Evolutionary conservation across 2,888 invertebrate genomes (phyloP).

Genomic region (Lycocerus yunnanus): DNA sequence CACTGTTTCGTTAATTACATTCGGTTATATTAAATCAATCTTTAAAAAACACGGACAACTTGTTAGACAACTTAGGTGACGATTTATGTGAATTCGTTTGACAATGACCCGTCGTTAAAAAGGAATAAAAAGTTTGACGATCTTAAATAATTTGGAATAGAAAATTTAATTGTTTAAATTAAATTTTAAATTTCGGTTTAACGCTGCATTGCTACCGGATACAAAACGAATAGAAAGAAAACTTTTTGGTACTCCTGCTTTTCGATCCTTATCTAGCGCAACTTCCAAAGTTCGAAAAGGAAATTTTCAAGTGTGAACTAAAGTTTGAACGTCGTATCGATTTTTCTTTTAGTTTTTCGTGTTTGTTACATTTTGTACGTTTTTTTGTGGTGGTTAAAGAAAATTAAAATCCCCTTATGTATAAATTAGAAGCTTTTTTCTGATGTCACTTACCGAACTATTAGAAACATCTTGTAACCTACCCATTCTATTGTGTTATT

Average conservation of each 20-base stretch:
- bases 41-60: slow-evolving; percentile 34
- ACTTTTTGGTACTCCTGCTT: background rate
- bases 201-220: background rate
- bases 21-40: slow-evolving; percentile 41
- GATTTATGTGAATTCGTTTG: slow-evolving; percentile 36
- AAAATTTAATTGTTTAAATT: background rate
- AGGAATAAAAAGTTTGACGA: background rate
- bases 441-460: background rate
- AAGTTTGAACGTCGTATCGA: background rate
- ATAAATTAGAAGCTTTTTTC: background rate
- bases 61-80: slow-evolving; percentile 38
- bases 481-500: background rate
- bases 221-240: background rate
- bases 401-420: background rate
- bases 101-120: slow-evolving; percentile 8
- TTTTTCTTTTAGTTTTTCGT: background rate
- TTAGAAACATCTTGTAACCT: background rate
- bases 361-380: background rate
- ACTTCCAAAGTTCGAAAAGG: background rate
- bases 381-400: background rate
- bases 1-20: slow-evolving; percentile 39
- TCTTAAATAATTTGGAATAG: background rate
- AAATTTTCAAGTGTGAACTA: background rate
- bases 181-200: background rate
- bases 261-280: background rate